Evolutionary conservation across 1,140 invertebrate species (phyloP).

Genomic region (Psix sp.): DNA sequence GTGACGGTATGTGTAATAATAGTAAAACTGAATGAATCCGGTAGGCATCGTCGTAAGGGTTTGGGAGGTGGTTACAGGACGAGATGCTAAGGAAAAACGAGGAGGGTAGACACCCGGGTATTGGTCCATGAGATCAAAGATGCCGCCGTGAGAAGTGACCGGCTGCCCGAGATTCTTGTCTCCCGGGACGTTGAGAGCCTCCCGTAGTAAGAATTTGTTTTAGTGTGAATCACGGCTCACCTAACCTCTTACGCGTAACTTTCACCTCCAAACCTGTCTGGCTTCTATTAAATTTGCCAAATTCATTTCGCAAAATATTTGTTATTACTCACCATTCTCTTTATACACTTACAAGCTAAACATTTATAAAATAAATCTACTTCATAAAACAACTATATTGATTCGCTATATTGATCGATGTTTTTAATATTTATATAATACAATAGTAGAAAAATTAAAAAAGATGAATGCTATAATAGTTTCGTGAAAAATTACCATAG

Average conservation of each 20-base stretch:
- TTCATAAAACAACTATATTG: too few species aligned
- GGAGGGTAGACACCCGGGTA: conserved; percentile 56
- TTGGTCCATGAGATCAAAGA: conserved; percentile 63
- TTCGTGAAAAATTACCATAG: too few species aligned
- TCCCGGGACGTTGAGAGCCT: conserved; percentile 64
- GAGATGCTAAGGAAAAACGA: conserved; percentile 46
- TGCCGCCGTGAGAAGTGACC: conserved; percentile 67
- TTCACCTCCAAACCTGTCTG: conserved; percentile 55
- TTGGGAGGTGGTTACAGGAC: conserved; percentile 41
- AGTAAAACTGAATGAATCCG: conserved; percentile 67
- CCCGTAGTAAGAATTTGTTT: conserved; percentile 67
- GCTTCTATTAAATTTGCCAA: conserved; percentile 47
- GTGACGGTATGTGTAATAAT: conserved; percentile 65
- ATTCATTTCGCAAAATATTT: conserved; percentile 16
- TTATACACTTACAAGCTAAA: conserved; percentile 12
- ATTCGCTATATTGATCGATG: too few species aligned
- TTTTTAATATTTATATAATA: too few species aligned
- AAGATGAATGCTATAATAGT: too few species aligned
- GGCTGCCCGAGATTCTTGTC: conserved; percentile 69
- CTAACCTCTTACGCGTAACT: conserved; percentile 60
- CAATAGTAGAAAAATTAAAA: too few species aligned
- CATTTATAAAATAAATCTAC: too few species aligned
- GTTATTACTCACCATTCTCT: too few species aligned
- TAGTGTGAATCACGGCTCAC: conserved; percentile 60
- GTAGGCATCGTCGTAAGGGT: conserved; percentile 35